Conservation (phyloP, 2,888 invertebrate species). For the Sabatieria punctata region DNA sequence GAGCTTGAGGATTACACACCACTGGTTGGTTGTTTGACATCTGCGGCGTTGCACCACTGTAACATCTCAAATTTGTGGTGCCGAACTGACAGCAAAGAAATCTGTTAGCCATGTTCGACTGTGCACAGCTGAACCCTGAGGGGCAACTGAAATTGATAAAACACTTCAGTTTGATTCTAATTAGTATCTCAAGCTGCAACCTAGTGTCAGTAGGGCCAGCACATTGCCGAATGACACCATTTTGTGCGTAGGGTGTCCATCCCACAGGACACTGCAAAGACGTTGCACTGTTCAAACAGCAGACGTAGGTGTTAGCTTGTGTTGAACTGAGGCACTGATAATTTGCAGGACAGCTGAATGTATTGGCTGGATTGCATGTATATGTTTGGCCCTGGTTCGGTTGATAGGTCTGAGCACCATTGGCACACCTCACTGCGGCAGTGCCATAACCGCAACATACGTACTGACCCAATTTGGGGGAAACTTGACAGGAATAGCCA, state of each 20-base stretch:
- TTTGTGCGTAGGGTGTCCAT: no score
- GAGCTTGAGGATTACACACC: background rate
- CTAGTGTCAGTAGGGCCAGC: no score
- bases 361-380: background rate
- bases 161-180: no score
- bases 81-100: background rate
- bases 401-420: background rate
- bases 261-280: no score
- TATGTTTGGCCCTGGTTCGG: background rate
- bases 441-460: constrained; percentile 2
- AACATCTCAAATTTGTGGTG: constrained; percentile 1
- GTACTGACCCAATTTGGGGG: background rate
- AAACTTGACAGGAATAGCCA: constrained; percentile 4
- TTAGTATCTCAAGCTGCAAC: no score
- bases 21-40: background rate
- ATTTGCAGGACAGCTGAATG: background rate
- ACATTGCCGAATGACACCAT: no score
- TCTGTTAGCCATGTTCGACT: background rate
- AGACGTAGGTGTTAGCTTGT: no score
- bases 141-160: no score
- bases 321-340: background rate
- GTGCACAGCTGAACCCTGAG: background rate
- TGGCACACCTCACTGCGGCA: background rate
- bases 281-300: no score
- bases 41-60: background rate